Evolutionary conservation across 2,797 vertebrate species (phyloP).

Genomic region (Hemibagrus guttatus): DNA sequence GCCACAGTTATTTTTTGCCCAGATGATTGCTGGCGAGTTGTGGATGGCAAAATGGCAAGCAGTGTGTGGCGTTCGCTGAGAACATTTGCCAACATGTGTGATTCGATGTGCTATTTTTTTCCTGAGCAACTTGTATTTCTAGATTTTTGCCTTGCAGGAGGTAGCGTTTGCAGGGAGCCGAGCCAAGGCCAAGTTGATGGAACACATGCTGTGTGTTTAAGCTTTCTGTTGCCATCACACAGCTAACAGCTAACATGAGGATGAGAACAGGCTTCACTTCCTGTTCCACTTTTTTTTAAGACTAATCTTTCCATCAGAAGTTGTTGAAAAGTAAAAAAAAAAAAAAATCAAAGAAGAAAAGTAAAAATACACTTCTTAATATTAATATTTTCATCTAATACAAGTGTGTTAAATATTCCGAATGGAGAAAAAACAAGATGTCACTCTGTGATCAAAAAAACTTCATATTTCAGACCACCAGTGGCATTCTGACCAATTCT

Average conservation of each 20-base stretch:
- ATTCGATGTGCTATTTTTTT: not conserved
- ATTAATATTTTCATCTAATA: not conserved
- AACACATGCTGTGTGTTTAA: slow-evolving; percentile 10
- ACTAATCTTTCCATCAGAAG: not conserved
- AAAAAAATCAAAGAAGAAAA: too few species aligned
- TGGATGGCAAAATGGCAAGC: not conserved
- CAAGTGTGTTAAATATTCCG: not conserved
- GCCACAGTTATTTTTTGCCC: not conserved
- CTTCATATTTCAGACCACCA: too few species aligned
- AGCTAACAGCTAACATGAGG: not conserved
- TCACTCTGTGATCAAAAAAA: not conserved
- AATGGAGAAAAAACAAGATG: not conserved
- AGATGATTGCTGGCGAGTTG: not conserved
- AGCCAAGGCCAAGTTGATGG: slow-evolving; percentile 6
- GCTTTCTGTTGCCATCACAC: slow-evolving; percentile 6
- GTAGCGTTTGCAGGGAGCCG: slow-evolving; percentile 1
- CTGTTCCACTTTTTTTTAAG: not conserved
- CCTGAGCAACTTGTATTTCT: not conserved
- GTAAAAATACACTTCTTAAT: not conserved
- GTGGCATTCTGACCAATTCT: too few species aligned
- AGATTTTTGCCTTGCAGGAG: not conserved
- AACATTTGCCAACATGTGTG: not conserved
- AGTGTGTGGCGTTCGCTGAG: not conserved
- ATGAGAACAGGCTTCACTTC: not conserved
- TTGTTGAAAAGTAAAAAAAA: not conserved